phyloP scores from a whole-genome alignment of 2,113 vertebrate genomes.

The Rhegmatorhina hoffmannsi region DNA sequence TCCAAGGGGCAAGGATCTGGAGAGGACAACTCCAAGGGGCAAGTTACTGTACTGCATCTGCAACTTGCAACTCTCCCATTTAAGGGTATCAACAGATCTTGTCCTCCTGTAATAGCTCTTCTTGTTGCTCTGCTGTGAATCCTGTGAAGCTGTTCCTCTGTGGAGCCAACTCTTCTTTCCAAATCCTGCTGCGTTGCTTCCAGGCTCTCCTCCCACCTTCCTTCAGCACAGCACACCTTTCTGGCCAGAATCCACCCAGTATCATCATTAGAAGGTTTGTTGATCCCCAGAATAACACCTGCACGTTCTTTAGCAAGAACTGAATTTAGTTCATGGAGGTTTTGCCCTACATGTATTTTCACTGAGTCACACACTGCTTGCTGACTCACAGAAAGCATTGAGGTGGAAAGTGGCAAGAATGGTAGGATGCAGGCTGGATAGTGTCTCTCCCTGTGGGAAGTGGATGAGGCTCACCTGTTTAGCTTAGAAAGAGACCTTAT shows the following conservation, averaged over 20 bases:
- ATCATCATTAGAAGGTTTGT: slow-evolving; percentile 14
- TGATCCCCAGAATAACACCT: slow-evolving; percentile 24
- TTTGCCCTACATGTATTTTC: neutral
- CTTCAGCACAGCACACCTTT: neutral
- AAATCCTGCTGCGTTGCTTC: neutral
- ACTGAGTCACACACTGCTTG: slow-evolving; percentile 21
- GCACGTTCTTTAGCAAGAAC: neutral
- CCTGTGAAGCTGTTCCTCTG: neutral
- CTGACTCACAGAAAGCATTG: slow-evolving; percentile 41
- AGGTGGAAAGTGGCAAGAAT: slow-evolving; percentile 18
- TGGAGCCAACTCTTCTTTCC: neutral
- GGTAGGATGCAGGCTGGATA: neutral
- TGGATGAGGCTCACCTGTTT: neutral
- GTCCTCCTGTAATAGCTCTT: neutral
- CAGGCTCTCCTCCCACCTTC: neutral
- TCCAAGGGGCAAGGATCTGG: neutral
- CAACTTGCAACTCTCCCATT: neutral
- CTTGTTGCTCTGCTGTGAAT: neutral
- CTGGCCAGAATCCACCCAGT: slow-evolving; percentile 22
- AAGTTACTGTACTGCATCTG: neutral
- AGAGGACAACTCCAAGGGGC: neutral
- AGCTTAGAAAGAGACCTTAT: neutral
- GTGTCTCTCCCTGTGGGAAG: neutral
- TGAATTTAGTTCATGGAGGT: slow-evolving; percentile 4
- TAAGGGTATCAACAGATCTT: neutral